Conservation (phyloP, 2,113 vertebrate genomes). For the Spea bombifrons region DNA sequence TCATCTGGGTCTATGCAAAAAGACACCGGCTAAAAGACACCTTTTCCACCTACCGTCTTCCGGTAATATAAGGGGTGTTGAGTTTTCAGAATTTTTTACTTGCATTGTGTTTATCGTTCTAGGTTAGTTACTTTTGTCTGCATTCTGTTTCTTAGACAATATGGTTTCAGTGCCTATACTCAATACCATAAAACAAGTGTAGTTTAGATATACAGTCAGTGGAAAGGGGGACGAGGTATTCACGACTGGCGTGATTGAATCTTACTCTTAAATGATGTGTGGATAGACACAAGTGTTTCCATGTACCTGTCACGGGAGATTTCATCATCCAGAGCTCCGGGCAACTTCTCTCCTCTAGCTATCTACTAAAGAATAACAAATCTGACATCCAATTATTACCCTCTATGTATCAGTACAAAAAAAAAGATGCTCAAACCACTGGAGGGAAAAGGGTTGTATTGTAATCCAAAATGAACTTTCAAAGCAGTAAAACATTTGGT, state of each 20-base stretch:
- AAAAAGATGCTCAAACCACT: slow-evolving; percentile 21
- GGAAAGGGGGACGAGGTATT: neutral
- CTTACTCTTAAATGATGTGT: neutral
- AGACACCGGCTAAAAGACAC: too few relatives aligned
- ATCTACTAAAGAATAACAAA: slow-evolving; percentile 34
- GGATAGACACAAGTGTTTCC: slow-evolving; percentile 23
- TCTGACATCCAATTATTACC: slow-evolving; percentile 41
- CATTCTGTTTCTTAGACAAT: too few relatives aligned
- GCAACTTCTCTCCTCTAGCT: slow-evolving; percentile 25
- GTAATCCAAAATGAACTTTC: slow-evolving; percentile 29
- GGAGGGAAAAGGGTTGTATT: slow-evolving; percentile 11
- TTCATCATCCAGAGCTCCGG: slow-evolving; percentile 32
- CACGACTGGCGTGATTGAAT: neutral
- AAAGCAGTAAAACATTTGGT: slow-evolving; percentile 24
- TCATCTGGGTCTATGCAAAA: too few relatives aligned
- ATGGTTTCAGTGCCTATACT: neutral
- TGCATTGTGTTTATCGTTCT: too few relatives aligned
- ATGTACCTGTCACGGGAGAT: slow-evolving; percentile 36
- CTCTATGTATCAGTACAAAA: slow-evolving; percentile 27
- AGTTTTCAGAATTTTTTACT: too few relatives aligned
- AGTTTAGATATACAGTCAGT: neutral
- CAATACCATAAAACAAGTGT: neutral
- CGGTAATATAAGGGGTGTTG: too few relatives aligned
- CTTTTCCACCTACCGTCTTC: too few relatives aligned
- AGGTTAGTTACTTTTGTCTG: too few relatives aligned